phyloP scores from a whole-genome alignment of 2,888 invertebrate genomes.

The Anthrax anthrax region DNA sequence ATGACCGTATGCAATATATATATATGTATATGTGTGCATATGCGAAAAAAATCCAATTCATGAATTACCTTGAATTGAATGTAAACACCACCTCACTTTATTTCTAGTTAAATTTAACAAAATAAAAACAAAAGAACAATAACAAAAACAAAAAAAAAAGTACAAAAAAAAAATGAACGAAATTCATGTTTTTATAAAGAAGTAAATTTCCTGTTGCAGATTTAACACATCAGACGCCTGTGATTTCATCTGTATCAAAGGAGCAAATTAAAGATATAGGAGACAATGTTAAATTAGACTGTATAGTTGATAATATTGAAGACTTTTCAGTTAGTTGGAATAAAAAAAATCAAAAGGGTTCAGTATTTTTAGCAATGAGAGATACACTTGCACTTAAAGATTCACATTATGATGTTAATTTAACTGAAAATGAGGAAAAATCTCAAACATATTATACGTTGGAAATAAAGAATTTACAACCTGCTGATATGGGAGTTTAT shows the following conservation, averaged over 20 bases:
- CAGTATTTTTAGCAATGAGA: constrained; percentile 27
- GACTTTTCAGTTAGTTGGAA: constrained; percentile 28
- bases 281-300: constrained; percentile 28
- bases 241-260: constrained; percentile 10
- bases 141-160: no score
- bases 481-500: constrained; percentile 28
- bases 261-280: constrained; percentile 18
- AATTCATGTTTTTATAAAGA: no score
- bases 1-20: no score
- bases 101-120: no score
- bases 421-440: constrained; percentile 18
- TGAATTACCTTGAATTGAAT: not conserved
- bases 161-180: no score
- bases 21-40: not conserved
- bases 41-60: not conserved
- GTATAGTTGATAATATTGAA: constrained; percentile 29
- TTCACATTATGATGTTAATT: constrained; percentile 23
- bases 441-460: constrained; percentile 25
- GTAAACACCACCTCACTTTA: no score
- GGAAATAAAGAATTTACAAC: constrained; percentile 26
- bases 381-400: constrained; percentile 25
- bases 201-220: constrained; percentile 2
- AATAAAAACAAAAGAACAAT: no score
- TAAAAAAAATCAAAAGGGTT: constrained; percentile 23
- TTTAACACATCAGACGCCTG: constrained; percentile 8